Evolutionary conservation across 1,140 invertebrate genomes (phyloP), one percentile per base, ranked within the genome.

Genomic region (Lasioglossum albipes): DNA sequence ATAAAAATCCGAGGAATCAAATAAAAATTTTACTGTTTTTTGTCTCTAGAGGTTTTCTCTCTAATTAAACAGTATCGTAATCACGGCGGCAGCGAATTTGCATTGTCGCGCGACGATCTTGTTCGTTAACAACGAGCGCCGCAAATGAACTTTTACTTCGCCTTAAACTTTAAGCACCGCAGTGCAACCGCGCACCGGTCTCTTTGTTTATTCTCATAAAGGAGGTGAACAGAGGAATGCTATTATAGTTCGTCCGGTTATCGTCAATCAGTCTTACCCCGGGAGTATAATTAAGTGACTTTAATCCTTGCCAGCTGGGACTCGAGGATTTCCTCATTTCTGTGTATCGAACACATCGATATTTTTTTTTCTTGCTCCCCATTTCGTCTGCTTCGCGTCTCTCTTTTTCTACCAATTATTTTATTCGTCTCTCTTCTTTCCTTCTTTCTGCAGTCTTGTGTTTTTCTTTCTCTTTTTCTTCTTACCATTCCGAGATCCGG

Each of bases 201-300:
- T 75, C 78, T 75, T 80, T 80, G 78, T 80, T 80, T 80, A 75
- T 80, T 65, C 78, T 61, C 72, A 68, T 67, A 80, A 80, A 80
- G 64, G 71, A 66, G 78, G 49, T 65, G 64, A 80, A 80, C 72
- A 80, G 78, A 36, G 64, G 78, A 80, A 80, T 80, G 78, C 78
- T 80, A 75, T 75, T 80, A 80, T 80, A 67, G 72, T 66, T 52
- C 78, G 27, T 41, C 52, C 64, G 71, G 71, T 80, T 80, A 75
- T 80, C 78, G 78, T 75, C 62, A 80, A 80, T 80, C 72, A 68
- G 64, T 75, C n/a, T 62, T 68, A 16, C 36, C 18, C 69, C 52
- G 10, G 49, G 62, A 49, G 62, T 59, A 27, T 75, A 80, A 80
- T 80, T 80, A 80, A 80, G 57, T 52, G 64, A 75, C 36, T 75